These are phyloP conservation scores for Sphyrna mokarran DNA, from an alignment of 2,113 vertebrate species.

Conservation along the genomic window DNA sequence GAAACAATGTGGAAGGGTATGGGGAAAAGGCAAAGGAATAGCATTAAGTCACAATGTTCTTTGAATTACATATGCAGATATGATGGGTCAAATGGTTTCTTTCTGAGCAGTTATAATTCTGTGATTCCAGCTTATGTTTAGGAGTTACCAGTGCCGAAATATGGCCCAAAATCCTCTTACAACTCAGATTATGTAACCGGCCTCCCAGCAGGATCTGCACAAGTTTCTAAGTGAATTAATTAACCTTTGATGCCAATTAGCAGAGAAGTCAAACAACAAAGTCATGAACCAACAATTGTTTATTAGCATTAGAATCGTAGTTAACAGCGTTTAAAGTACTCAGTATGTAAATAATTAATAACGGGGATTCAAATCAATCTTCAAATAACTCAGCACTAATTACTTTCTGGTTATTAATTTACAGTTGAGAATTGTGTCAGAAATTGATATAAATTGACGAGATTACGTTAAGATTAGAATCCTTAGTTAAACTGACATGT, in stretches of 20 bases:
- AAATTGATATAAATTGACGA: not conserved
- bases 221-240: not conserved
- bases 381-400: not conserved
- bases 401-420: not conserved
- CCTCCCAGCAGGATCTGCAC: not conserved
- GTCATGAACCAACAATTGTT: not conserved
- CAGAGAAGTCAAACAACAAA: slow-evolving; percentile 16
- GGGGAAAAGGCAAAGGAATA: too few relatives aligned
- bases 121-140: not conserved
- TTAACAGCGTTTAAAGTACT: not conserved
- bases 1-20: too few relatives aligned
- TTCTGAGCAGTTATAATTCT: too few relatives aligned
- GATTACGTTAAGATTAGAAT: not conserved
- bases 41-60: too few relatives aligned
- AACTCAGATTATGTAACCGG: too few relatives aligned
- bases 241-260: slow-evolving; percentile 20
- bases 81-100: too few relatives aligned
- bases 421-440: not conserved
- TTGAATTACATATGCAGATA: too few relatives aligned
- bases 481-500: not conserved
- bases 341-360: not conserved
- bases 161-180: not conserved
- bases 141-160: not conserved
- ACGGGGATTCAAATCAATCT: not conserved
- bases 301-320: not conserved